phyloP scores from a whole-genome alignment of 2,888 invertebrate genomes.

The Drosophila pseudotalamancana region DNA sequence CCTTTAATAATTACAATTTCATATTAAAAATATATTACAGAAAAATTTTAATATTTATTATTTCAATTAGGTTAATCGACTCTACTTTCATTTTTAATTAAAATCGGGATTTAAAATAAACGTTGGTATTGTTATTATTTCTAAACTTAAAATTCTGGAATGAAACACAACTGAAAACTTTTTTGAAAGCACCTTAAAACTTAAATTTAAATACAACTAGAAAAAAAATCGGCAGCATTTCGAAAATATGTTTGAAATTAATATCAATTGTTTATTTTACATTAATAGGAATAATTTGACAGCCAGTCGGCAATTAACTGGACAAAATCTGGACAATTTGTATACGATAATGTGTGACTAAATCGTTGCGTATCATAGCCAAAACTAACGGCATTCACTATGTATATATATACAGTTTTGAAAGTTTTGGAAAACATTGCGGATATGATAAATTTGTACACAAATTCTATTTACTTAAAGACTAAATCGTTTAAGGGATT shows the following conservation, averaged over 20 bases:
- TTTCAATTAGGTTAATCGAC: no score
- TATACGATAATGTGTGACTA: constrained; percentile 11
- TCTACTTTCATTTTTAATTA: no score
- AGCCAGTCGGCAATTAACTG: not conserved
- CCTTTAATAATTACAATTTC: no score
- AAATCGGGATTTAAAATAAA: no score
- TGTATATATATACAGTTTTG: constrained; percentile 25
- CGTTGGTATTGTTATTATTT: no score
- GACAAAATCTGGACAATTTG: constrained; percentile 8
- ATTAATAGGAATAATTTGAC: constrained; percentile 27
- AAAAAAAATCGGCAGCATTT: not conserved
- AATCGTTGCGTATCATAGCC: constrained; percentile 10
- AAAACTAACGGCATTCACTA: not conserved
- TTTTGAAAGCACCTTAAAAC: no score
- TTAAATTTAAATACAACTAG: not conserved
- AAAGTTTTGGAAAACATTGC: constrained; percentile 20
- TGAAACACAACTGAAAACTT: no score
- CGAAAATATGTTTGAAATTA: not conserved
- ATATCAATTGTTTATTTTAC: constrained; percentile 26
- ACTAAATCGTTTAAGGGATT: constrained; percentile 12
- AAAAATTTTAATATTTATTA: no score
- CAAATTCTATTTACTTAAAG: constrained; percentile 23
- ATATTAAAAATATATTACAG: no score
- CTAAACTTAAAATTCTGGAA: no score
- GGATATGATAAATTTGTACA: constrained; percentile 44